These are phyloP conservation scores for Danio jaintianensis DNA, from an alignment of 2,797 vertebrate genomes.

Conservation along the genomic window DNA sequence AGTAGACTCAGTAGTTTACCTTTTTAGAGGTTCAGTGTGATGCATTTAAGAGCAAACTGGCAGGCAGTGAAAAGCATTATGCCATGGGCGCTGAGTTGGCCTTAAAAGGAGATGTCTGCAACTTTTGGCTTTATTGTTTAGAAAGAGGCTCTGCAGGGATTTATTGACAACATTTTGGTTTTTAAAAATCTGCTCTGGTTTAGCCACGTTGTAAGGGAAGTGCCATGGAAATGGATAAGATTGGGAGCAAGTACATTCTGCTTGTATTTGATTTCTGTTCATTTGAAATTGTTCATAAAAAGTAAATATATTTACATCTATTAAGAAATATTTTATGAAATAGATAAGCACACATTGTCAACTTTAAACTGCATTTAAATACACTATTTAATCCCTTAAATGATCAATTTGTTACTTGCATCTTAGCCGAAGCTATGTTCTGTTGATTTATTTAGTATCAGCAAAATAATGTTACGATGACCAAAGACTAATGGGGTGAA, in stretches of 20 bases:
- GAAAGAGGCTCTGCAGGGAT: constrained; percentile 42
- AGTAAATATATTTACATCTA: neutral
- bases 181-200: constrained; percentile 34
- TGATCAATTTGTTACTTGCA: no score
- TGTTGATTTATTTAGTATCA: no score
- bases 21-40: neutral
- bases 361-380: no score
- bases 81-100: constrained; percentile 35
- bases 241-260: neutral
- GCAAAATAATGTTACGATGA: no score
- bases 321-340: neutral
- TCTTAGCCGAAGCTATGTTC: no score
- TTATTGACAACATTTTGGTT: constrained; percentile 32
- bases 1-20: neutral
- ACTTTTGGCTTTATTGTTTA: constrained; percentile 47
- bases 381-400: no score
- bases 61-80: constrained; percentile 7
- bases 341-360: no score
- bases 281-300: neutral
- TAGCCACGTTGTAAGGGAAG: constrained; percentile 16
- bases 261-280: neutral
- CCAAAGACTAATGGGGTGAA: no score
- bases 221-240: constrained; percentile 8
- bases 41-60: neutral
- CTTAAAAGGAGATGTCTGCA: constrained; percentile 58